Evolutionary conservation across 2,113 vertebrate species (phyloP).

Genomic region (Rhabdornis inornatus): DNA sequence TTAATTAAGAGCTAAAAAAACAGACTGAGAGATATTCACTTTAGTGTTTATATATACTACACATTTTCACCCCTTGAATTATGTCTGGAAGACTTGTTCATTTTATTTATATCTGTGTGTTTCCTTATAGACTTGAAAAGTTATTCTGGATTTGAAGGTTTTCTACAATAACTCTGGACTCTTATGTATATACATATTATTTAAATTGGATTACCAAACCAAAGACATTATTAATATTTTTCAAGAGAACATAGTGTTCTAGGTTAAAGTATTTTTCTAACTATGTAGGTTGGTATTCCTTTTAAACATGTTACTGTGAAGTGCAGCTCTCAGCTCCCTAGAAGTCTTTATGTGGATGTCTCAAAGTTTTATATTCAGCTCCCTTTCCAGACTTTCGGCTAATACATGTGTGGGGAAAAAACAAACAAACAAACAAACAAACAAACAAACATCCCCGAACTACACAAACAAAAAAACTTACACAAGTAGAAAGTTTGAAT

Average conservation of each 20-base stretch:
- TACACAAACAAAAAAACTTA: neutral
- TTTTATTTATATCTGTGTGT: neutral
- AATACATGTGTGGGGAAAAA: neutral
- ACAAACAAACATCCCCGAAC: neutral
- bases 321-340: neutral
- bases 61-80: neutral
- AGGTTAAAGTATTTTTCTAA: neutral
- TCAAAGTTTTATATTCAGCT: neutral
- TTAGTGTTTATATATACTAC: neutral
- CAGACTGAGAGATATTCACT: rapidly evolving
- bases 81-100: neutral
- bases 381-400: neutral
- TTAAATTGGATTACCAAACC: neutral
- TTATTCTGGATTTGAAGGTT: neutral
- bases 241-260: neutral
- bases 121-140: neutral
- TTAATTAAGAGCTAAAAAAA: neutral
- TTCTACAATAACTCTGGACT: neutral
- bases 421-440: neutral
- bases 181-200: neutral
- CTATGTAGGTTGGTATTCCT: neutral
- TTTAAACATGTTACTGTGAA: neutral
- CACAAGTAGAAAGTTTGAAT: neutral
- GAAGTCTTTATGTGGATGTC: neutral
- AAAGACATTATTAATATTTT: neutral